These are phyloP conservation scores for Heliornis fulica DNA, from an alignment of 2,113 vertebrate genomes.

Conservation along the genomic window DNA sequence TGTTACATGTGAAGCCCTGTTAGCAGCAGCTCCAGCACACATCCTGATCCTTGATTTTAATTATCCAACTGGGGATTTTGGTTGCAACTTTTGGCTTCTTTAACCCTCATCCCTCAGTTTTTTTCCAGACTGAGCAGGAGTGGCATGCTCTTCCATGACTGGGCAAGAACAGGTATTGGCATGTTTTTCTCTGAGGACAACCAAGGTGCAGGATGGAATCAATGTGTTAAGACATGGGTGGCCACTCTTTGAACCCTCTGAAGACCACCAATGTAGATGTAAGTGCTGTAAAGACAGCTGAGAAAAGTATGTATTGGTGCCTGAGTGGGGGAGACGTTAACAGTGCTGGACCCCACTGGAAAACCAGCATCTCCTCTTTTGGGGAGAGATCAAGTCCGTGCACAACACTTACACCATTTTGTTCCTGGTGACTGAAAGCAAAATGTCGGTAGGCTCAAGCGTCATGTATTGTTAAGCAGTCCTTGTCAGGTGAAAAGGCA, in stretches of 20 bases:
- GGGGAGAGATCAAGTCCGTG: neutral
- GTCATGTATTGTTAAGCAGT: neutral
- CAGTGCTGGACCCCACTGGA: neutral
- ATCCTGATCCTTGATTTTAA: neutral
- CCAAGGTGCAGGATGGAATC: neutral
- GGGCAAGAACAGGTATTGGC: neutral
- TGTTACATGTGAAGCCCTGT: neutral
- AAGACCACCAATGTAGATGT: neutral
- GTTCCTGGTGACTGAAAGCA: neutral
- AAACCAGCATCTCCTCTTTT: neutral
- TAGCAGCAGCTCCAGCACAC: neutral
- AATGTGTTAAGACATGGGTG: neutral
- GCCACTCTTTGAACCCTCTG: neutral
- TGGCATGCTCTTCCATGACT: rapidly evolving
- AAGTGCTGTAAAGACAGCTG: neutral
- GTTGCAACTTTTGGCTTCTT: neutral
- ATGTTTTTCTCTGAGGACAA: neutral
- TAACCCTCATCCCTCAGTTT: neutral
- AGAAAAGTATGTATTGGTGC: neutral
- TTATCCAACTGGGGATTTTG: neutral
- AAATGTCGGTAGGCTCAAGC: neutral
- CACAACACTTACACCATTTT: neutral
- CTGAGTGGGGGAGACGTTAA: neutral
- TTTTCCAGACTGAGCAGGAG: neutral
- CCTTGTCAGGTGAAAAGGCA: neutral